Base-by-base conservation (phyloP, 2,797 vertebrate genomes). In the Mycteria americana region DNA sequence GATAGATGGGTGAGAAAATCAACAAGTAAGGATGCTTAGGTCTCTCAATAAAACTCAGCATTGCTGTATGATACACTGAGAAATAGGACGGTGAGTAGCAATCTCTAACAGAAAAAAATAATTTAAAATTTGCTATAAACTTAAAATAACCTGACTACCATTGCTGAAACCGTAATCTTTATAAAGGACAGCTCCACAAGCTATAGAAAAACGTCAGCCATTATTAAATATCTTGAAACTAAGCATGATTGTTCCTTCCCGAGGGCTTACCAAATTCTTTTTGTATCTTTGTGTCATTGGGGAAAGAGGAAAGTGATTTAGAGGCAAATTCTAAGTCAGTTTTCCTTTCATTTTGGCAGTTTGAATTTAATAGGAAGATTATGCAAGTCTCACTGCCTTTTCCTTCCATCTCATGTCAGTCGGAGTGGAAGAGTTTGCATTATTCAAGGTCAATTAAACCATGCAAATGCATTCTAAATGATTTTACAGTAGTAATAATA, bases 401-500 rank as follows among this genome's bases (percentile, higher is more conserved):
- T 92, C 35, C 39, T 89, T 92, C 88, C 35, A 75, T 80, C 88
- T 93, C 67, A 48, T 37, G 57, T 91, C 75, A 93, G 57, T 23
- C 0, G 0, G 30, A 94, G 78, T 64, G 60, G 70, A 95, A 96
- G 83, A 91, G 45, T 93, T 85, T 68, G 67, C 81, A 95, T 95
- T 97, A 95, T 92, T 95, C 93, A 96, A 95, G 84, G 94, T 92
- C 81, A 95, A 93, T 95, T 96, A 97, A 95, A 84, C 81, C 56
- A 88, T 74, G 86, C 84, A 97, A 96, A 95, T 95, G 86, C 48
- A 94, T 91, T 95, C 88, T 91, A 94, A 94, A 93, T 91, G 68
- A 93, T 94, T 95, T 94, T 92, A 89, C 75, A 93, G 83, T 48
- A 77, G 65, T 56, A 91, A 91, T 93, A 96, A 93, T 87, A 94